Percentiles rank a stretch among this genome's conserved stretches.
These are phyloP conservation scores for Apostichopus californicus DNA, from an alignment of 35 echinoderm and acorn worm species.

Conservation along the genomic window DNA sequence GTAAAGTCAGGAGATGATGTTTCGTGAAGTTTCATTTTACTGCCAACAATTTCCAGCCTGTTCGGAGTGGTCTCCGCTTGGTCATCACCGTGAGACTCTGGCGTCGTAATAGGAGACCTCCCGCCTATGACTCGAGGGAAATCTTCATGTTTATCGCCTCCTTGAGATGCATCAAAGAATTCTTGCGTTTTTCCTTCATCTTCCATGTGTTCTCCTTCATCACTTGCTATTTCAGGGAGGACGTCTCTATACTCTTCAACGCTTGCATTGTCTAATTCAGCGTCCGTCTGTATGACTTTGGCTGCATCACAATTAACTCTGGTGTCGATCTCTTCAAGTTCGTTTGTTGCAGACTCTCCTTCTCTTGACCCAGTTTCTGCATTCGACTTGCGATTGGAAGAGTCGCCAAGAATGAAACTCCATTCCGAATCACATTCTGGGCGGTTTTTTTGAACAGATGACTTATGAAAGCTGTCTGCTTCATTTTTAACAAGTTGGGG, in stretches of 20 bases:
- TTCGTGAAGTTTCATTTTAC: slow-evolving; percentile 5
- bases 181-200: not conserved
- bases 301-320: no score
- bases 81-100: not conserved
- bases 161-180: not conserved
- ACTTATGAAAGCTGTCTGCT: not conserved
- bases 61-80: not conserved
- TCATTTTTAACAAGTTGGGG: not conserved
- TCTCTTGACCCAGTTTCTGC: not conserved
- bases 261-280: not conserved
- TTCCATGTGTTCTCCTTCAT: not conserved
- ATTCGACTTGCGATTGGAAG: not conserved
- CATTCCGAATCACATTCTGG: not conserved
- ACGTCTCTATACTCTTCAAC: not conserved
- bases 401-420: not conserved
- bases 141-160: not conserved
- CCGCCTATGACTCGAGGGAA: slow-evolving; percentile 26
- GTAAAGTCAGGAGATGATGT: no score
- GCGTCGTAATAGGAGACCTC: not conserved
- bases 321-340: not conserved
- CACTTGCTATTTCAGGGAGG: not conserved
- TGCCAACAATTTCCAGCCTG: slow-evolving; percentile 29
- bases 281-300: no score
- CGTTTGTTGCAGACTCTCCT: not conserved
- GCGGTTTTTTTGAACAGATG: not conserved